Percentiles rank a stretch among this genome's conserved stretches.
Conservation (phyloP, 2,113 vertebrate species). For the Irena cyanogastra region DNA sequence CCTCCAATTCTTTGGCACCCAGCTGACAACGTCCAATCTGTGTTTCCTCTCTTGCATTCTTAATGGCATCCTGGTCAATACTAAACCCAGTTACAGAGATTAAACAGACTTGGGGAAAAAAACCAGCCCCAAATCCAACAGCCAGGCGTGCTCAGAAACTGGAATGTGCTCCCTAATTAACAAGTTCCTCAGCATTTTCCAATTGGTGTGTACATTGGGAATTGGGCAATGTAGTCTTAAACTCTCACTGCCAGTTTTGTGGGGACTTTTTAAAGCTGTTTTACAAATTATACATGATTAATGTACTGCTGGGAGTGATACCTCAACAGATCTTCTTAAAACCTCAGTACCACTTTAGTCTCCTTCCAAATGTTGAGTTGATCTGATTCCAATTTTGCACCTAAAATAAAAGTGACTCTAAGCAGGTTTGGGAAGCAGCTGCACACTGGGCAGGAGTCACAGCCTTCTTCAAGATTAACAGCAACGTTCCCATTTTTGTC, state of each 20-base stretch:
- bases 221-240: neutral
- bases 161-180: neutral
- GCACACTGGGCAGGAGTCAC: neutral
- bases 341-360: neutral
- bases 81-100: neutral
- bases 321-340: constrained; percentile 1
- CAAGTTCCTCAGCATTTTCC: neutral
- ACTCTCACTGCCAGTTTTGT: neutral
- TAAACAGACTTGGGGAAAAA: neutral
- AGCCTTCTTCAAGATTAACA: neutral
- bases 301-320: neutral
- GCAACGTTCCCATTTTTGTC: neutral
- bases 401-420: neutral
- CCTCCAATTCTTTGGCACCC: constrained; percentile 7
- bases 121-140: neutral
- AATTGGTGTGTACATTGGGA: neutral
- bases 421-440: neutral
- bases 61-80: constrained; percentile 41
- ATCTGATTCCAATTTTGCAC: neutral
- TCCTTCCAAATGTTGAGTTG: constrained; percentile 46
- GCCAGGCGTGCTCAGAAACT: neutral
- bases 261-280: neutral
- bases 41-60: neutral
- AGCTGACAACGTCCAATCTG: constrained; percentile 9
- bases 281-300: neutral